phyloP scores from a whole-genome alignment of 2,888 invertebrate genomes.

The Nesidiocoris tenuis region DNA sequence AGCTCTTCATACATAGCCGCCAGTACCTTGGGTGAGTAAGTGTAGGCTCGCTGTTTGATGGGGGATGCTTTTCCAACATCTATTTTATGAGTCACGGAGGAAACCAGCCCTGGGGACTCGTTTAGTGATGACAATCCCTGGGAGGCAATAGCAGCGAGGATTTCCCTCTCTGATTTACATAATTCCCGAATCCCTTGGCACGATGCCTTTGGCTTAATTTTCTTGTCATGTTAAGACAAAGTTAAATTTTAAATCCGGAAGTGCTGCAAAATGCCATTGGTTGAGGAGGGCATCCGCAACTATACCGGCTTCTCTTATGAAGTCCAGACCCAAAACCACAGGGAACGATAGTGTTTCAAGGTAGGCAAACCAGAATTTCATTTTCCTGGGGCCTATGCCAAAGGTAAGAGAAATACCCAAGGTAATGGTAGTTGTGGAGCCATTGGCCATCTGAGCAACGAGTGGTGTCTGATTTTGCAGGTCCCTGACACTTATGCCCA shows the following conservation, averaged over 20 bases:
- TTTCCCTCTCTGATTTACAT: neutral
- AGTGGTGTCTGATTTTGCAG: neutral
- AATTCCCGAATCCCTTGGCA: constrained; percentile 12
- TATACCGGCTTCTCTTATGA: neutral
- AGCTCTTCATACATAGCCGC: constrained; percentile 52
- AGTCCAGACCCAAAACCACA: constrained; percentile 9
- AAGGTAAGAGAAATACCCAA: neutral
- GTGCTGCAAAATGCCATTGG: neutral
- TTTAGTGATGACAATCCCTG: neutral
- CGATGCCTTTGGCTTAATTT: neutral
- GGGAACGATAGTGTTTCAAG: constrained; percentile 7
- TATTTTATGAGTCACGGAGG: constrained; percentile 22
- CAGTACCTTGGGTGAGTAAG: constrained; percentile 32
- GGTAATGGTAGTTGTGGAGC: neutral
- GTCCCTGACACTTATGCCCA: neutral
- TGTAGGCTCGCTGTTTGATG: constrained; percentile 29
- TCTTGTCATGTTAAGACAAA: neutral
- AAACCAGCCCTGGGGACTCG: constrained; percentile 28
- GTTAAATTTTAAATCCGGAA: neutral
- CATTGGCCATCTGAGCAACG: constrained; percentile 14
- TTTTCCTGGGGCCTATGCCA: neutral
- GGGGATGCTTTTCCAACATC: constrained; percentile 26
- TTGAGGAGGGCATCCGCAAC: constrained; percentile 7
- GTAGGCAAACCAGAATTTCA: constrained; percentile 1
- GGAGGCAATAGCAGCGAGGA: neutral